These are phyloP conservation scores for Myotis brandtii DNA, from an alignment of 2,113 vertebrate genomes.

Conservation along the genomic window DNA sequence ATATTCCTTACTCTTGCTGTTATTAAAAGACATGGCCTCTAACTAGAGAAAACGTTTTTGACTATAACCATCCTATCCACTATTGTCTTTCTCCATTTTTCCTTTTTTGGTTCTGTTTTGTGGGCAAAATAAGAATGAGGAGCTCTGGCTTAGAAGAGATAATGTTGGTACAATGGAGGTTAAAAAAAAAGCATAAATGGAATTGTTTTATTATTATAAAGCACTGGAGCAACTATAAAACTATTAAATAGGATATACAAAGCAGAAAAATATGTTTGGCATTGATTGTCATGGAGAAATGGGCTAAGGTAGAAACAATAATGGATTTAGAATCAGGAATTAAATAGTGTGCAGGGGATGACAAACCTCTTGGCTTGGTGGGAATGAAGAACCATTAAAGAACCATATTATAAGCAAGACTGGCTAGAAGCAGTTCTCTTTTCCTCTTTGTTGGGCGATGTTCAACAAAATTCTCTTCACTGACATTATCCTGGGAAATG, in stretches of 20 bases:
- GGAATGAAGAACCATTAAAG: conserved; percentile 7
- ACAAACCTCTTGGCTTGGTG: neutral
- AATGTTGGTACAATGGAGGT: neutral
- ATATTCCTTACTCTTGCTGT: neutral
- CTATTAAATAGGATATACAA: conserved; percentile 29
- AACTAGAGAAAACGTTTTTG: neutral
- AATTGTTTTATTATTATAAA: conserved; percentile 41
- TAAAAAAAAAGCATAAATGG: neutral
- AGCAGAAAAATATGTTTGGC: conserved; percentile 22
- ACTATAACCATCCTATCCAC: neutral
- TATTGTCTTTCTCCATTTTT: neutral
- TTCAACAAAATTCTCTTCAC: neutral
- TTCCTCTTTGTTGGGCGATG: neutral
- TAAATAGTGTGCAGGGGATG: neutral
- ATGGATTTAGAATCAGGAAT: conserved; percentile 24
- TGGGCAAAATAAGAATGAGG: neutral
- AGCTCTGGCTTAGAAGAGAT: neutral
- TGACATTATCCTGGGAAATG: conserved; percentile 30
- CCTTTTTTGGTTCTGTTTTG: neutral
- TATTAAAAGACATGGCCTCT: conserved; percentile 14
- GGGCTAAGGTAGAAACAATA: neutral
- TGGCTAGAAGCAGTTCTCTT: neutral
- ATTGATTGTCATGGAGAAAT: conserved; percentile 37
- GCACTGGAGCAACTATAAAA: conserved; percentile 11
- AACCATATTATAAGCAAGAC: conserved; percentile 15